These are phyloP conservation scores for Paracyclopina nana DNA, from an alignment of 1,140 invertebrate genomes.

Conservation along the genomic window DNA sequence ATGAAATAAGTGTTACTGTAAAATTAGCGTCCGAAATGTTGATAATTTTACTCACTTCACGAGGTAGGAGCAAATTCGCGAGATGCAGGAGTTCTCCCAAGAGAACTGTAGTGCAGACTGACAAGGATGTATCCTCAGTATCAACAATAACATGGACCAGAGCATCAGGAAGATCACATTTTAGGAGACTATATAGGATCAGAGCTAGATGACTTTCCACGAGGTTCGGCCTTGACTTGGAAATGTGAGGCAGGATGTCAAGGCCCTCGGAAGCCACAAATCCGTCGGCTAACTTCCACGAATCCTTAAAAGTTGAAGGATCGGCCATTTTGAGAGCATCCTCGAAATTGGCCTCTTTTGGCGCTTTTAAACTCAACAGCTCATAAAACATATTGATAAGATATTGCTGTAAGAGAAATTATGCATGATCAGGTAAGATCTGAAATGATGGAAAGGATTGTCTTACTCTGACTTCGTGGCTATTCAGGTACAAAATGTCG, in stretches of 20 bases:
- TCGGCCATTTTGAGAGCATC: slow-evolving; percentile 65
- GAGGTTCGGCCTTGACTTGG: slow-evolving; percentile 52
- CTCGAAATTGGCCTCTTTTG: slow-evolving; percentile 39
- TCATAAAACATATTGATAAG: slow-evolving; percentile 78
- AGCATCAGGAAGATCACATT: slow-evolving; percentile 63
- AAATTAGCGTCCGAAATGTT: no score
- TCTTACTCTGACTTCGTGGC: slow-evolving; percentile 62
- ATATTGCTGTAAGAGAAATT: slow-evolving; percentile 44
- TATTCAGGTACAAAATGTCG: slow-evolving; percentile 63
- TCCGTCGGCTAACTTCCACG: slow-evolving; percentile 70
- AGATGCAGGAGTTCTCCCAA: slow-evolving; percentile 57
- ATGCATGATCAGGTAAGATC: no score
- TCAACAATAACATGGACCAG: slow-evolving; percentile 74
- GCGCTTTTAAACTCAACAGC: slow-evolving; percentile 42
- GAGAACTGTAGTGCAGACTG: slow-evolving; percentile 67
- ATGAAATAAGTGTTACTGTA: no score
- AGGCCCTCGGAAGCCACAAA: slow-evolving; percentile 76
- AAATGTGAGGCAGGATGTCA: slow-evolving; percentile 52
- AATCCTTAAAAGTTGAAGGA: slow-evolving; percentile 48
- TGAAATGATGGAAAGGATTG: slow-evolving; percentile 12
- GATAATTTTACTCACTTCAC: no score
- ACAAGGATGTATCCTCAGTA: slow-evolving; percentile 65
- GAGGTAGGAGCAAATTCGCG: slow-evolving; percentile 56
- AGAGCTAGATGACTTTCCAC: slow-evolving; percentile 75
- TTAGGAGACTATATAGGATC: slow-evolving; percentile 63